phyloP scores from a whole-genome alignment of 2,888 invertebrate genomes.

The Himalopsyche anomala region DNA sequence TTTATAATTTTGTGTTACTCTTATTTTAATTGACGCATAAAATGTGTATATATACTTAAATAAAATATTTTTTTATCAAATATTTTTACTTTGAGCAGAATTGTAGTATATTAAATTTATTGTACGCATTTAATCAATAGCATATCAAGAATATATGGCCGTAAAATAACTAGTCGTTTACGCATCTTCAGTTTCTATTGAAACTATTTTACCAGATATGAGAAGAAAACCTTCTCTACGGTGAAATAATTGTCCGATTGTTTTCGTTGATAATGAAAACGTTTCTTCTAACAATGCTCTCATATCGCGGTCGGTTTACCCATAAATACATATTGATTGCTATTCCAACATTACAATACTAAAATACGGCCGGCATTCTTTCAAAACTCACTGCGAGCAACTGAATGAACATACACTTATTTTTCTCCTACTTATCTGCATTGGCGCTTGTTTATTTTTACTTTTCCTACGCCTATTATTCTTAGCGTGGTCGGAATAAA shows the following conservation, averaged over 20 bases:
- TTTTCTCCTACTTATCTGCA: background rate
- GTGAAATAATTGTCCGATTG: constrained; percentile 64
- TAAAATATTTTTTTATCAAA: too few relatives aligned
- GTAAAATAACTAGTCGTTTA: too few relatives aligned
- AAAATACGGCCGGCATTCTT: background rate
- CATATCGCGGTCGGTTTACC: constrained; percentile 34
- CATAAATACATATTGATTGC: constrained; percentile 55
- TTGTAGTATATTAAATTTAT: too few relatives aligned
- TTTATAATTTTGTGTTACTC: too few relatives aligned
- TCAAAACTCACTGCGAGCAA: background rate
- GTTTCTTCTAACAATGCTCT: constrained; percentile 59
- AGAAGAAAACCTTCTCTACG: constrained; percentile 40
- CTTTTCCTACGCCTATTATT: background rate
- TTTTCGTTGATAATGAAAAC: constrained; percentile 62
- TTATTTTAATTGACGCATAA: too few relatives aligned
- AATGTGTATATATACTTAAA: too few relatives aligned
- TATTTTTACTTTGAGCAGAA: too few relatives aligned
- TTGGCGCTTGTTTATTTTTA: background rate
- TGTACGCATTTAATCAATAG: background rate
- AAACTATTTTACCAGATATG: constrained; percentile 53
- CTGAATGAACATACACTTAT: constrained; percentile 7
- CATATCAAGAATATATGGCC: too few relatives aligned
- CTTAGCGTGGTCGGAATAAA: background rate
- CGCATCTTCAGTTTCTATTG: background rate
- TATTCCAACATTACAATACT: constrained; percentile 47